These are phyloP conservation scores for Dynastes tityus DNA, from an alignment of 2,888 invertebrate genomes.

Conservation along the genomic window DNA sequence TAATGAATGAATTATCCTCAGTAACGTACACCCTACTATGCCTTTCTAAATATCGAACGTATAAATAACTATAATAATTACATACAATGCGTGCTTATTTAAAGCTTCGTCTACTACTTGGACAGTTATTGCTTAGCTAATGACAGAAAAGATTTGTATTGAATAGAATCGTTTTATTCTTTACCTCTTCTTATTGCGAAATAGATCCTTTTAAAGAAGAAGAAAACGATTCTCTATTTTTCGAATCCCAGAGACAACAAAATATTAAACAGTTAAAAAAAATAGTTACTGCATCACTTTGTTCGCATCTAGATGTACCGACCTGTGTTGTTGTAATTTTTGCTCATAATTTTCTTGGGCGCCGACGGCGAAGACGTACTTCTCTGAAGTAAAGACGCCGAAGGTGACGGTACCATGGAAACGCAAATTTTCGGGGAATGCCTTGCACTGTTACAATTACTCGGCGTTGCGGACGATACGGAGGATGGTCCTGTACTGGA, in stretches of 20 bases:
- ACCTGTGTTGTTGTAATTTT: constrained; percentile 79
- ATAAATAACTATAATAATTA: constrained; percentile 37
- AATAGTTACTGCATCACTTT: background rate
- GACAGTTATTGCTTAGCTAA: constrained; percentile 17
- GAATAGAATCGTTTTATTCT: constrained; percentile 18
- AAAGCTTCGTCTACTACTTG: background rate
- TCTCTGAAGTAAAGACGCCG: constrained; percentile 70
- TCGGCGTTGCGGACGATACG: constrained; percentile 53
- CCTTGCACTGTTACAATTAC: constrained; percentile 62
- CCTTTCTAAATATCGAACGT: constrained; percentile 38
- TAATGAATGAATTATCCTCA: too few relatives aligned
- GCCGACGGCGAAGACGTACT: constrained; percentile 72
- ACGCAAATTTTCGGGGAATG: constrained; percentile 60
- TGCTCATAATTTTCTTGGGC: constrained; percentile 77
- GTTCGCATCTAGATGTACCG: constrained; percentile 65
- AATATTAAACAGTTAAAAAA: too few relatives aligned
- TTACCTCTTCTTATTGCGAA: too few relatives aligned
- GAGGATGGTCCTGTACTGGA: constrained; percentile 58
- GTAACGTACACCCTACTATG: too few relatives aligned
- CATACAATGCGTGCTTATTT: constrained; percentile 11
- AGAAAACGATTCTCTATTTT: too few relatives aligned
- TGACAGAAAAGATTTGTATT: background rate
- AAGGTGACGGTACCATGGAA: constrained; percentile 58
- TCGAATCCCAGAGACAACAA: background rate
- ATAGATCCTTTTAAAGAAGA: too few relatives aligned